Conservation (phyloP, 2,113 vertebrate genomes). For the Callipepla californica region DNA sequence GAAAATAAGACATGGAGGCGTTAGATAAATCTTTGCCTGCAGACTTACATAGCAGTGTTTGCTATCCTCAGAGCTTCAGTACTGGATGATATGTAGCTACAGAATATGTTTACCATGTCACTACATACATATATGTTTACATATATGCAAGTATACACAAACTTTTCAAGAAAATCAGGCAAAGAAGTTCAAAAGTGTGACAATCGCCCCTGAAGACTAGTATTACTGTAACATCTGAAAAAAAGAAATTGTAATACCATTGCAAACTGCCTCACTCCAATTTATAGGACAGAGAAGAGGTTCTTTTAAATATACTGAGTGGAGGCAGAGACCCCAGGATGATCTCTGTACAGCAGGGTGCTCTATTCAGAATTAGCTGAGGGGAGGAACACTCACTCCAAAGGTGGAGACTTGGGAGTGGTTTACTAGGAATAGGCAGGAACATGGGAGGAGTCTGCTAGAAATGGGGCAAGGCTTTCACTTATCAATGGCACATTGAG, state of each 20-base stretch:
- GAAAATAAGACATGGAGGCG: neutral
- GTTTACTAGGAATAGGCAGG: too few species aligned
- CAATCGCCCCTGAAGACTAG: neutral
- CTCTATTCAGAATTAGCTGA: too few species aligned
- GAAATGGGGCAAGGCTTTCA: too few species aligned
- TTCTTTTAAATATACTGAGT: too few species aligned
- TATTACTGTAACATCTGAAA: neutral
- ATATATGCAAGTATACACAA: accelerated
- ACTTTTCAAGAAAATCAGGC: neutral
- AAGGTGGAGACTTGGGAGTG: too few species aligned
- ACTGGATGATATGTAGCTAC: neutral
- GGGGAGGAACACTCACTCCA: too few species aligned
- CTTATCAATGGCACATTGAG: too few species aligned
- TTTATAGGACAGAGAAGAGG: too few species aligned
- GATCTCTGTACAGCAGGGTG: too few species aligned
- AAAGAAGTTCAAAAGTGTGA: neutral
- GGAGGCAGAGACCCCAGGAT: too few species aligned
- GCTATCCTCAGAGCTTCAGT: neutral
- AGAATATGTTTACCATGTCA: too few species aligned
- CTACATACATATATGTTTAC: neutral
- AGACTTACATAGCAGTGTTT: neutral
- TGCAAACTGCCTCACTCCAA: neutral
- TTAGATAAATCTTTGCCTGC: neutral
- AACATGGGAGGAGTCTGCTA: too few species aligned
- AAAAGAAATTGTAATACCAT: neutral